These are phyloP conservation scores for Eudemis profundana DNA, from an alignment of 2,888 invertebrate genomes.

Conservation along the genomic window DNA sequence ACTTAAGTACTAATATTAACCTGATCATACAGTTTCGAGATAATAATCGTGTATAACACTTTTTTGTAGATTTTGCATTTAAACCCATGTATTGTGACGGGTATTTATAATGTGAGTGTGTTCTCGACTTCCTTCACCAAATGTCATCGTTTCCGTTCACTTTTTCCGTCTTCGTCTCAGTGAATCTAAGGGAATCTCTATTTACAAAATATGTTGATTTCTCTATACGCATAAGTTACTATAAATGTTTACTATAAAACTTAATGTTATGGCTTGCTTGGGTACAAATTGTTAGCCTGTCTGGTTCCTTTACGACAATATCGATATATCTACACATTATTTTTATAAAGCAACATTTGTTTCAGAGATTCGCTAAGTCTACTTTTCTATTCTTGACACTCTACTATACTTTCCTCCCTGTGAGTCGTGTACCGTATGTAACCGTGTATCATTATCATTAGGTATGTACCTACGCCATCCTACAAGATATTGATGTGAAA, in stretches of 20 bases:
- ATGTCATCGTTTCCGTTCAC: conserved; percentile 51
- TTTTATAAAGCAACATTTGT: conserved; percentile 42
- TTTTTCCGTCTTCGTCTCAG: conserved; percentile 43
- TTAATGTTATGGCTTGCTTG: conserved; percentile 45
- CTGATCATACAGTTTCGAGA: conserved; percentile 76
- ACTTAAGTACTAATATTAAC: conserved; percentile 75
- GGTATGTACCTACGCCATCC: conserved; percentile 63
- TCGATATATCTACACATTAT: conserved; percentile 46
- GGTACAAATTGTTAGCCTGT: conserved; percentile 60
- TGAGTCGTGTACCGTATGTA: conserved; percentile 65
- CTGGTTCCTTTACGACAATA: conserved; percentile 78
- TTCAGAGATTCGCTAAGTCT: conserved; percentile 42
- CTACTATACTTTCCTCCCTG: conserved; percentile 66
- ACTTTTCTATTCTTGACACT: conserved; percentile 51
- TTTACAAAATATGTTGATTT: conserved; percentile 16
- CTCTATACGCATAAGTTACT: conserved; percentile 23
- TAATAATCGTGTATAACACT: conserved; percentile 81
- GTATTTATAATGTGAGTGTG: conserved; percentile 78
- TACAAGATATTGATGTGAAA: conserved; percentile 82
- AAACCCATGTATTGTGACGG: conserved; percentile 81
- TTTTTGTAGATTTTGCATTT: conserved; percentile 82
- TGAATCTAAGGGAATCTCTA: conserved; percentile 20
- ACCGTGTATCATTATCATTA: conserved; percentile 64
- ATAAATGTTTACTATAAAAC: conserved; percentile 28
- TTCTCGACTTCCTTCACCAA: conserved; percentile 65